Percentiles rank a stretch among this genome's conserved stretches.
Evolutionary conservation across 53 echinoderm and acorn worm species (phyloP).

Genomic region (Apostichopus leukothele): DNA sequence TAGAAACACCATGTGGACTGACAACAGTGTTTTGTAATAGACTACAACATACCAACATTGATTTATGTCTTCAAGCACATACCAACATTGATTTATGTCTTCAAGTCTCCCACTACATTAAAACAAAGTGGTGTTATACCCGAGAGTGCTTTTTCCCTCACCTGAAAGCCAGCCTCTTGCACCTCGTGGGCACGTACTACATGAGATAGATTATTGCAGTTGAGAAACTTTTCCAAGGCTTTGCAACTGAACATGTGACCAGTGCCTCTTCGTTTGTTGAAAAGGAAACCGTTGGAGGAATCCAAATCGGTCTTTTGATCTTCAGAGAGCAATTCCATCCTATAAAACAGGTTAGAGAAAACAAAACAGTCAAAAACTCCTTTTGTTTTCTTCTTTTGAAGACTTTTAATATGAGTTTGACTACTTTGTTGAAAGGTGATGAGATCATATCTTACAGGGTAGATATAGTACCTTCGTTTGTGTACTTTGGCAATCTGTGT

Average conservation of each 20-base stretch:
- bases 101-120: too few relatives aligned
- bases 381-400: neutral
- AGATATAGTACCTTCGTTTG: too few relatives aligned
- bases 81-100: too few relatives aligned
- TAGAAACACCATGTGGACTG: too few relatives aligned
- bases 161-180: constrained; percentile 86
- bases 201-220: constrained; percentile 72
- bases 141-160: constrained; percentile 2
- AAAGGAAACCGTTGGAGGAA: constrained; percentile 63
- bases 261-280: constrained; percentile 76
- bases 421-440: too few relatives aligned
- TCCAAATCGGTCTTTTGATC: constrained; percentile 57
- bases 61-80: too few relatives aligned
- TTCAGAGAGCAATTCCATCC: constrained; percentile 58
- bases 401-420: too few relatives aligned
- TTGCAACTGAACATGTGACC: constrained; percentile 83
- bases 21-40: too few relatives aligned
- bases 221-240: constrained; percentile 72
- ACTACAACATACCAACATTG: too few relatives aligned
- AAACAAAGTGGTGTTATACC: neutral
- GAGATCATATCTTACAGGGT: too few relatives aligned
- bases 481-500: too few relatives aligned
- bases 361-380: neutral
- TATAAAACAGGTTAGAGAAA: constrained; percentile 26
- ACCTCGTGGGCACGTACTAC: constrained; percentile 82